Evolutionary conservation across 2,113 vertebrate species (phyloP), one percentile per base, ranked within the genome.

Genomic region (Ivindomyrus marchei): DNA sequence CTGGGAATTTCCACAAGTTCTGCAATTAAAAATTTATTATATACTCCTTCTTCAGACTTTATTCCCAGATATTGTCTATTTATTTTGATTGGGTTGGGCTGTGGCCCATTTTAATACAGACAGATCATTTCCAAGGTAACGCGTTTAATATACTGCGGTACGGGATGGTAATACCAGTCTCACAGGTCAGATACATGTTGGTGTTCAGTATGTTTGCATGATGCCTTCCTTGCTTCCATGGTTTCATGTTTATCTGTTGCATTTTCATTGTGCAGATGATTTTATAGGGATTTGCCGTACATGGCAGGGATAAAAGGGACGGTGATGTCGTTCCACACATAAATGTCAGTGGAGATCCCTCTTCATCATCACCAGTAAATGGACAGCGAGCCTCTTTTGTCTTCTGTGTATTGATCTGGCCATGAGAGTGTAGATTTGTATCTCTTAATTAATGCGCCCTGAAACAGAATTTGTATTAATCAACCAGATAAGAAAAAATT

Each of bases 381-480:
- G 99, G 98, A 97, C 98, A 99, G 97, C 98, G 97, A 99, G 98
- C 98, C 97, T 98, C 98, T 98, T 98, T 99, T 99, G 98, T 99
- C 98, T 80, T 80, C 98, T 97, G 96, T 87, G 95, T 97, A 99
- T 99, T 97, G 98, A 99, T 99, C 97, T 96, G 96, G 97, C 96
- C 98, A 98, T 98, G 98, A 99, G 98, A 99, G 98, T 96, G 97
- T 97, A 98, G 98, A 98, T 99, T 98, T 97, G 97, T 99, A 99
- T 99, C 98, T 99, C 98, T 99, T 99, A 99, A 99, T 99, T 99
- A 99, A 99, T 99, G 98, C 97, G 97, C 98, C 98, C 98, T 97
- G 97, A 98, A 98, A 98, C 98, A 97, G 98, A 97, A 96, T 97
- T 98, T 98, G 97, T 99, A 99, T 99, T 99, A 99, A 99, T 99